Conservation (phyloP, 92 coral and sea anemone species). For the Montipora capitata region DNA sequence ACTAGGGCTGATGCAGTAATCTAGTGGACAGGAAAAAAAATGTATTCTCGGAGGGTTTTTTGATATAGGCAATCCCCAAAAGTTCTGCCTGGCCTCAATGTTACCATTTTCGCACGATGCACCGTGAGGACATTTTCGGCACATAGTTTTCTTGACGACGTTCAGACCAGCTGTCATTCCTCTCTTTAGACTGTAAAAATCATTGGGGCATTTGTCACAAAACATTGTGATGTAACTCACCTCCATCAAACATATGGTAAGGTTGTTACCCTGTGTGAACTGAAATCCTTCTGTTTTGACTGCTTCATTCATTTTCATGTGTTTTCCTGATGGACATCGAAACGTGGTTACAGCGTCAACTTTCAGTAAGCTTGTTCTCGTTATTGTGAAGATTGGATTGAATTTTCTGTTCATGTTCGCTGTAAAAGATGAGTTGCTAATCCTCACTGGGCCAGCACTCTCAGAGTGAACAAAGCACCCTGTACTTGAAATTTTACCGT, state of each 20-base stretch:
- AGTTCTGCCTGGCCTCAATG: conserved; percentile 60
- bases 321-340: conserved; percentile 27
- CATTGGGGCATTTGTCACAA: conserved; percentile 53
- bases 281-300: conserved; percentile 11
- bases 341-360: conserved; percentile 37
- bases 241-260: conserved; percentile 9
- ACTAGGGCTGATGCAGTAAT: conserved; percentile 33
- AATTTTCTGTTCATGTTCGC: conserved; percentile 2
- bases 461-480: conserved; percentile 53
- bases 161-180: conserved; percentile 25
- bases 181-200: conserved; percentile 61
- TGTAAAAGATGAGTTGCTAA: conserved; percentile 45
- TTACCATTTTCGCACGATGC: conserved; percentile 35
- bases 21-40: conserved; percentile 64
- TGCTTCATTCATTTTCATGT: background rate
- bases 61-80: conserved; percentile 57
- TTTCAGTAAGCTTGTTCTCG: conserved; percentile 38
- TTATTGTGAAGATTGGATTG: conserved; percentile 32
- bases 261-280: background rate
- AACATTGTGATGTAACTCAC: conserved; percentile 28
- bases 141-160: background rate
- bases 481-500: background rate
- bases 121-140: conserved; percentile 54
- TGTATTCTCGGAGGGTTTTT: conserved; percentile 14
- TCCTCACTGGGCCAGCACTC: conserved; percentile 49